Conservation (phyloP, 2,888 invertebrate species). For the Bhutanitis thaidina region DNA sequence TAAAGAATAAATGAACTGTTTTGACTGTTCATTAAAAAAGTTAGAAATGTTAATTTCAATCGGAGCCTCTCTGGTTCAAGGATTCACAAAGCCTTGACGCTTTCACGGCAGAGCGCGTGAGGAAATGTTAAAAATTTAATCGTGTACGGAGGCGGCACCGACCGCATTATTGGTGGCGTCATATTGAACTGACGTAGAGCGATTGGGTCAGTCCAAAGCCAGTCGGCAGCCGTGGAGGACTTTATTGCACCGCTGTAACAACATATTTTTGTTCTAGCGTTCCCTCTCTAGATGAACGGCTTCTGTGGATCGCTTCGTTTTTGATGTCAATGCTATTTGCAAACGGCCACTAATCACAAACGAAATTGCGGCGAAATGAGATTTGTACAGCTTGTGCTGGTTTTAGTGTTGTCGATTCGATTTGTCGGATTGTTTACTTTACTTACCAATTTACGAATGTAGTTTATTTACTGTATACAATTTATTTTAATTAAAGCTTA, state of each 20-base stretch:
- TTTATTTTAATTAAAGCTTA: too few relatives aligned
- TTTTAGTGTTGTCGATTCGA: slow-evolving; percentile 2
- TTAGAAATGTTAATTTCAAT: neutral
- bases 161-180: slow-evolving; percentile 59
- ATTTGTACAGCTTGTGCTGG: neutral
- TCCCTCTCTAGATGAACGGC: neutral
- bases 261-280: slow-evolving; percentile 25
- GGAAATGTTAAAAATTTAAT: slow-evolving; percentile 61
- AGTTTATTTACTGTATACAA: too few relatives aligned
- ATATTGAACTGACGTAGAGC: slow-evolving; percentile 58
- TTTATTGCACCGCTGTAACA: slow-evolving; percentile 31
- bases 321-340: slow-evolving; percentile 6
- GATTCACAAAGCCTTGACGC: slow-evolving; percentile 5
- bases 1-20: too few relatives aligned
- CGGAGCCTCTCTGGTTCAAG: neutral
- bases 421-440: neutral
- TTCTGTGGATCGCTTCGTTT: slow-evolving; percentile 4
- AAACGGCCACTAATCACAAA: slow-evolving; percentile 7
- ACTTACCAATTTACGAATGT: too few relatives aligned
- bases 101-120: slow-evolving; percentile 10
- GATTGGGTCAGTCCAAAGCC: slow-evolving; percentile 41
- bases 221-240: slow-evolving; percentile 32
- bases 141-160: slow-evolving; percentile 38
- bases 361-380: slow-evolving; percentile 8
- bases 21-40: too few relatives aligned